Evolutionary conservation across 2,888 invertebrate species (phyloP).

Genomic region (Agonum fuliginosum): DNA sequence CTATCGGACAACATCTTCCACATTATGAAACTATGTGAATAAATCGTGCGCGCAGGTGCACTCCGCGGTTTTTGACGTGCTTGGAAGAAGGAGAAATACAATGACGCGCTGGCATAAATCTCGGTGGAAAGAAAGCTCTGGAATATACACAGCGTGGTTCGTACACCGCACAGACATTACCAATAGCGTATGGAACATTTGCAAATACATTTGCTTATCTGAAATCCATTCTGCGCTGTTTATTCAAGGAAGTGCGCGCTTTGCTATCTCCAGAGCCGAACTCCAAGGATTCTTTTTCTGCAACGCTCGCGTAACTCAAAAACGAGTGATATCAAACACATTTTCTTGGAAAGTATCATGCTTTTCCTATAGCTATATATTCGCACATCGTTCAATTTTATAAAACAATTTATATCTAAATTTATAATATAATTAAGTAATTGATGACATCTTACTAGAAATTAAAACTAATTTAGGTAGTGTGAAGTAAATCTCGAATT

Average conservation of each 20-base stretch:
- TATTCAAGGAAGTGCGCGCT: constrained; percentile 54
- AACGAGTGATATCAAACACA: not conserved
- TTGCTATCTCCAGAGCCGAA: not conserved
- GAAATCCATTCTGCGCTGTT: constrained; percentile 57
- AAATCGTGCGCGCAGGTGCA: constrained; percentile 32
- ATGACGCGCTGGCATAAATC: constrained; percentile 39
- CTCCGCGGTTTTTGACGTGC: constrained; percentile 8
- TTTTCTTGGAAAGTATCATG: not conserved
- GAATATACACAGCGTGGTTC: not conserved
- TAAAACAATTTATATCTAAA: too few species aligned
- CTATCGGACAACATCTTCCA: not conserved
- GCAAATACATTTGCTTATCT: constrained; percentile 58
- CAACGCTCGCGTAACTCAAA: not conserved
- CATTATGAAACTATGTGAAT: not conserved
- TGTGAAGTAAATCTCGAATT: too few species aligned
- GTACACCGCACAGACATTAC: constrained; percentile 44
- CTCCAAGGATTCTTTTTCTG: not conserved
- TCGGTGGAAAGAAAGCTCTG: constrained; percentile 12
- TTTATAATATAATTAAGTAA: too few species aligned
- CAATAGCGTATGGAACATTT: constrained; percentile 56
- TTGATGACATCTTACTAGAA: too few species aligned
- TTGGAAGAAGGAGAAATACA: constrained; percentile 20
- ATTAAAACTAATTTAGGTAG: too few species aligned
- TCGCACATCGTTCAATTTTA: too few species aligned
- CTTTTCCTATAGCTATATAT: too few species aligned